These are phyloP conservation scores for Mormyrops attenuatus DNA, from an alignment of 2,797 vertebrate species.

Conservation along the genomic window DNA sequence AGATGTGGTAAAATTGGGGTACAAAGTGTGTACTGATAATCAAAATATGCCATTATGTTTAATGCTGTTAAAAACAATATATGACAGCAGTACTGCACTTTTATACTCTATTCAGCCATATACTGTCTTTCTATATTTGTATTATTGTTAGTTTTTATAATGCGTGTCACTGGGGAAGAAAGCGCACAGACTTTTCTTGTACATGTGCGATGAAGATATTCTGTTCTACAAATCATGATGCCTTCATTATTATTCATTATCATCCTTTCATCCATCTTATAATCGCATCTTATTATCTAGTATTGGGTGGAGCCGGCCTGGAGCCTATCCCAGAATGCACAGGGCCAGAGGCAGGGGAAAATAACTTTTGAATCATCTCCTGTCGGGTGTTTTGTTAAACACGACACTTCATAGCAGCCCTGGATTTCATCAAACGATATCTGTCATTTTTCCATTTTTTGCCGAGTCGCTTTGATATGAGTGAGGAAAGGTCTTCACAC, in stretches of 20 bases:
- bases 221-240: neutral
- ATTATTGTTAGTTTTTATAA: neutral
- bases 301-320: neutral
- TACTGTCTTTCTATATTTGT: neutral
- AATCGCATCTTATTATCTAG: neutral
- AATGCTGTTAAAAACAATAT: neutral
- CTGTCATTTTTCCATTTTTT: neutral
- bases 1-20: neutral
- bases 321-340: neutral
- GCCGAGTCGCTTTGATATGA: neutral
- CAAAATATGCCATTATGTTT: neutral
- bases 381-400: neutral
- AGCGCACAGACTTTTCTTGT: neutral
- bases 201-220: neutral
- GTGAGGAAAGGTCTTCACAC: slow-evolving; percentile 7
- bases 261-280: neutral
- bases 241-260: neutral
- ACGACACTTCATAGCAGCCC: neutral
- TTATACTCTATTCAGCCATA: neutral
- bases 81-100: neutral
- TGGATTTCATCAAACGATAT: neutral
- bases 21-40: neutral
- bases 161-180: neutral
- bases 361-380: neutral
- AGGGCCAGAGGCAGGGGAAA: neutral